Conservation (phyloP, 2,113 vertebrate species). For the Narcine bancroftii region DNA sequence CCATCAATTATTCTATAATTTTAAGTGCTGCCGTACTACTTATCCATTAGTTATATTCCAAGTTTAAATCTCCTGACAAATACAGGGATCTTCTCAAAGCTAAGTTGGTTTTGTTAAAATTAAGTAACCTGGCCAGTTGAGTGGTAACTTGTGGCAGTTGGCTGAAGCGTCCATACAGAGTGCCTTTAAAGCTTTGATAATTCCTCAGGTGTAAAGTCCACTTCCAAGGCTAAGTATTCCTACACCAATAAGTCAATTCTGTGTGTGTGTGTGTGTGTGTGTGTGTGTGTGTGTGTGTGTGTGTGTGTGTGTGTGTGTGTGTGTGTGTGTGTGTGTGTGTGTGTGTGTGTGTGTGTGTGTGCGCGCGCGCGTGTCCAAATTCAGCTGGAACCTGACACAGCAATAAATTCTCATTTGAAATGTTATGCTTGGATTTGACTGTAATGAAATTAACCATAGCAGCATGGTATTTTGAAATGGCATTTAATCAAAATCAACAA, state of each 20-base stretch:
- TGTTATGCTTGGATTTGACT: background rate
- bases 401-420: background rate
- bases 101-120: too few relatives aligned
- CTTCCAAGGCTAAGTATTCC: background rate
- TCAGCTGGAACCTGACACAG: background rate
- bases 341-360: background rate
- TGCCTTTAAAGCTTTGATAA: background rate
- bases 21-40: background rate
- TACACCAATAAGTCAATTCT: background rate
- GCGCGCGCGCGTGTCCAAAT: background rate
- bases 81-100: background rate
- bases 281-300: too few relatives aligned
- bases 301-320: too few relatives aligned
- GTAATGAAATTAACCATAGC: background rate
- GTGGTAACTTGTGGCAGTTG: conserved; percentile 9
- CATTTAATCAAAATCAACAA: conserved; percentile 16
- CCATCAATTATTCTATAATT: too few relatives aligned
- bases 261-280: too few relatives aligned
- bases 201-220: background rate
- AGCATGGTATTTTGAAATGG: background rate
- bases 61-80: background rate
- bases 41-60: background rate
- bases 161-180: background rate
- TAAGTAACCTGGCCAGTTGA: background rate
- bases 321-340: too few relatives aligned